Evolutionary conservation across 1,140 invertebrate genomes (phyloP).

Genomic region (Geopemphigus sp.): DNA sequence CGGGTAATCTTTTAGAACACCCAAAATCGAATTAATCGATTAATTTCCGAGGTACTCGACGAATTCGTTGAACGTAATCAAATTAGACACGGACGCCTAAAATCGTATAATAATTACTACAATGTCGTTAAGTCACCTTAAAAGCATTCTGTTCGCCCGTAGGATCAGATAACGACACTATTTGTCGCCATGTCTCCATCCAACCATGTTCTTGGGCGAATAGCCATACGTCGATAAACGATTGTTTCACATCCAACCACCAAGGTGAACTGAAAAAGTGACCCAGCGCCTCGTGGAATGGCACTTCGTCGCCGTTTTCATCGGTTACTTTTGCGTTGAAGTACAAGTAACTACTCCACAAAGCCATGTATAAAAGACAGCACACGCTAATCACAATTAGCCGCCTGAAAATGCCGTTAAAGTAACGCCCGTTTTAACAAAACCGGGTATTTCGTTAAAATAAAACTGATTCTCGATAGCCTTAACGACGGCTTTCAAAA

Average conservation of each 20-base stretch:
- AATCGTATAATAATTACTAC: too few species aligned
- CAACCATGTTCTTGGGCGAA: constrained; percentile 78
- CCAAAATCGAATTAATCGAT: too few species aligned
- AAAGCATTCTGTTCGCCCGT: constrained; percentile 87
- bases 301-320: constrained; percentile 82
- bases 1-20: too few species aligned
- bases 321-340: constrained; percentile 87
- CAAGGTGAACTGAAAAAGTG: constrained; percentile 88
- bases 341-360: constrained; percentile 79
- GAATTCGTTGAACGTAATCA: too few species aligned
- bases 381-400: constrained; percentile 62
- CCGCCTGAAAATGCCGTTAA: constrained; percentile 54
- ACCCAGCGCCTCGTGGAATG: constrained; percentile 79
- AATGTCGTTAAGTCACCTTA: constrained; percentile 61
- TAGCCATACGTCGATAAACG: constrained; percentile 70
- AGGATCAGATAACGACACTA: constrained; percentile 82
- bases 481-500: too few species aligned
- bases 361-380: constrained; percentile 66
- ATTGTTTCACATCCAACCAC: constrained; percentile 68
- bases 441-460: too few species aligned
- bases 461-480: too few species aligned
- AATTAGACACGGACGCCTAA: too few species aligned
- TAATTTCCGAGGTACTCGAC: too few species aligned
- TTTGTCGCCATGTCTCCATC: constrained; percentile 75
- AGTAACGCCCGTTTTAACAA: too few species aligned